These are phyloP conservation scores for Netelia inedita DNA, from an alignment of 2,888 invertebrate species.

Conservation along the genomic window DNA sequence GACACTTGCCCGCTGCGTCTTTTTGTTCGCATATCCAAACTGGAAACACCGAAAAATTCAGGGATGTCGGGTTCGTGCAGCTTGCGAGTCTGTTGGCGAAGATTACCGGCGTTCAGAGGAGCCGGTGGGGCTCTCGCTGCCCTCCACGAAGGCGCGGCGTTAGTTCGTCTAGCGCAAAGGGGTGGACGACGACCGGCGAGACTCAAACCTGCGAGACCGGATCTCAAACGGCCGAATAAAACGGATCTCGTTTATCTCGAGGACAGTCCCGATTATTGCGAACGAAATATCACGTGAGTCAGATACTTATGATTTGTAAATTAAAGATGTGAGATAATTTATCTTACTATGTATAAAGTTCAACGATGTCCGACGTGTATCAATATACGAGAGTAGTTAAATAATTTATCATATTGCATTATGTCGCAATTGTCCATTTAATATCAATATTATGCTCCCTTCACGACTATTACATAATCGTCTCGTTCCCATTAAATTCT, in stretches of 20 bases:
- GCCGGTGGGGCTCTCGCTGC: conserved; percentile 92
- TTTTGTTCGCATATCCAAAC: conserved; percentile 33
- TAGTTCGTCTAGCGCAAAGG: conserved; percentile 89
- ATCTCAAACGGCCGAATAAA: conserved; percentile 94
- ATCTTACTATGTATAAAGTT: not conserved
- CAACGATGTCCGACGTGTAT: no score
- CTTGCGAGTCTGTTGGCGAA: conserved; percentile 95
- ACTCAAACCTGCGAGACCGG: conserved; percentile 90
- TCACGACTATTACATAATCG: no score
- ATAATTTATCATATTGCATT: no score
- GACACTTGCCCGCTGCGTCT: not conserved
- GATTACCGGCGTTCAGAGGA: conserved; percentile 91
- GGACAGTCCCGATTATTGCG: conserved; percentile 97
- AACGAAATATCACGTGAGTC: conserved; percentile 92
- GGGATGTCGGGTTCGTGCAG: conserved; percentile 96
- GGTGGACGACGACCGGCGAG: conserved; percentile 89
- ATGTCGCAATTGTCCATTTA: no score
- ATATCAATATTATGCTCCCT: no score
- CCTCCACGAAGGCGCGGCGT: conserved; percentile 94
- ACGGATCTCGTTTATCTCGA: conserved; percentile 96
- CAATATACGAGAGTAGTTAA: no score
- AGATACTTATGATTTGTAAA: not conserved
- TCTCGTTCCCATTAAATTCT: no score
- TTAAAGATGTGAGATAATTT: not conserved
- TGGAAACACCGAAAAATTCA: conserved; percentile 64